These are phyloP conservation scores for Ictalurus furcatus DNA, from an alignment of 2,113 vertebrate genomes.

Conservation along the genomic window DNA sequence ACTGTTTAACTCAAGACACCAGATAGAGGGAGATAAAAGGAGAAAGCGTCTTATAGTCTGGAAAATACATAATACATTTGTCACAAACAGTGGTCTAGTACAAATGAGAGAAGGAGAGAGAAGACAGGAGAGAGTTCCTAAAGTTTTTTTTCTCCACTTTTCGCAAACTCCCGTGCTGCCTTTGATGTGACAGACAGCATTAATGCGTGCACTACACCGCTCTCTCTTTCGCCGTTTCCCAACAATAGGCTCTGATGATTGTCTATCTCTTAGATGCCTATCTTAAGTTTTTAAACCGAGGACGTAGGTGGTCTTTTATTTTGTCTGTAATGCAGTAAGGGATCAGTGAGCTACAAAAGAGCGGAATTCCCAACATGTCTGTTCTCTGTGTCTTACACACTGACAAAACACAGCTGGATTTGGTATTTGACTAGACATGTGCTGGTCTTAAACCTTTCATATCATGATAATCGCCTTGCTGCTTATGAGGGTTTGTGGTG, in stretches of 20 bases:
- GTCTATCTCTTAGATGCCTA: constrained; percentile 56
- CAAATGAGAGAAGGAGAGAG: constrained; percentile 39
- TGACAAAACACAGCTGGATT: constrained; percentile 27
- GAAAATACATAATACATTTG: constrained; percentile 9
- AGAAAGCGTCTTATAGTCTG: not conserved
- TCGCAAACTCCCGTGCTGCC: constrained; percentile 58
- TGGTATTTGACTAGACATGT: constrained; percentile 11
- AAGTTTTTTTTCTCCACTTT: constrained; percentile 64
- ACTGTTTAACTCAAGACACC: not conserved
- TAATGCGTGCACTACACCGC: constrained; percentile 55
- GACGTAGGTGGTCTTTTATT: constrained; percentile 64
- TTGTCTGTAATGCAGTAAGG: constrained; percentile 54
- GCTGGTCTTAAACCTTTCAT: constrained; percentile 2
- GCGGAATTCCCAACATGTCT: constrained; percentile 19
- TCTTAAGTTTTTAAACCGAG: constrained; percentile 57
- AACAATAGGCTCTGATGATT: constrained; percentile 45
- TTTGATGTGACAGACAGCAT: constrained; percentile 64
- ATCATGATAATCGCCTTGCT: not conserved
- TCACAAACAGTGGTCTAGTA: constrained; percentile 36
- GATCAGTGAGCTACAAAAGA: constrained; percentile 31
- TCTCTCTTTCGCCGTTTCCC: constrained; percentile 40
- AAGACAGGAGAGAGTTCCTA: constrained; percentile 53
- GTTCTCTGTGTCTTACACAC: constrained; percentile 5
- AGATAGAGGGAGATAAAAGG: not conserved
- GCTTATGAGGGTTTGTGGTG: not conserved